Evolutionary conservation across 2,888 invertebrate genomes (phyloP).

Genomic region (Julus scanicus): DNA sequence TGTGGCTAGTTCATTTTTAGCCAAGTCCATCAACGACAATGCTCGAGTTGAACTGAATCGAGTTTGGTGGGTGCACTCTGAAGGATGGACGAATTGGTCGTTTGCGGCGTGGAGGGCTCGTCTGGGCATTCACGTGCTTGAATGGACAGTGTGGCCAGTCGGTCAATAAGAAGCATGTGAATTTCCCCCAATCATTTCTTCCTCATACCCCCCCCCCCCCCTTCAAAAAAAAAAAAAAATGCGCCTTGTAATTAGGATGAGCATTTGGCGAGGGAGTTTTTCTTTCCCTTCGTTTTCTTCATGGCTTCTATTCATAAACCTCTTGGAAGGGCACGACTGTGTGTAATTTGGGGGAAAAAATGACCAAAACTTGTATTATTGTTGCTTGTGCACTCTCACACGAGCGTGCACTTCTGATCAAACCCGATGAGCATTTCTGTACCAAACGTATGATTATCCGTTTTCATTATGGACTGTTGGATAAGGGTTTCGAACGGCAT

Average conservation of each 20-base stretch:
- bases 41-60: not conserved
- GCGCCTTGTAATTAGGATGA: conserved; percentile 42
- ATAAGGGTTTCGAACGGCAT: not conserved
- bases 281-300: not conserved
- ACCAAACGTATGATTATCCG: not conserved
- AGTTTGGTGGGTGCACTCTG: conserved; percentile 2
- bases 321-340: not conserved
- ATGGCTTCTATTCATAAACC: not conserved
- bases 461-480: conserved; percentile 21
- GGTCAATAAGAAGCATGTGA: not conserved
- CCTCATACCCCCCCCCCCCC: too few relatives aligned
- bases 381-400: not conserved
- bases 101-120: conserved; percentile 35
- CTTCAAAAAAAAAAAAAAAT: not conserved
- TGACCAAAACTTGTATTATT: not conserved
- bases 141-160: not conserved
- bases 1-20: not conserved
- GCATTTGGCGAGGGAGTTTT: not conserved
- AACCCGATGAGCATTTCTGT: not conserved
- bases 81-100: conserved; percentile 39
- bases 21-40: conserved; percentile 5
- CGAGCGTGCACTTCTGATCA: not conserved
- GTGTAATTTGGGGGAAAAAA: not conserved
- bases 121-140: conserved; percentile 1
- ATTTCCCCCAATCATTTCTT: not conserved